Percentiles rank a stretch among this genome's conserved stretches.
phyloP scores from a whole-genome alignment of 2,888 invertebrate species.

The Lottia scabra region DNA sequence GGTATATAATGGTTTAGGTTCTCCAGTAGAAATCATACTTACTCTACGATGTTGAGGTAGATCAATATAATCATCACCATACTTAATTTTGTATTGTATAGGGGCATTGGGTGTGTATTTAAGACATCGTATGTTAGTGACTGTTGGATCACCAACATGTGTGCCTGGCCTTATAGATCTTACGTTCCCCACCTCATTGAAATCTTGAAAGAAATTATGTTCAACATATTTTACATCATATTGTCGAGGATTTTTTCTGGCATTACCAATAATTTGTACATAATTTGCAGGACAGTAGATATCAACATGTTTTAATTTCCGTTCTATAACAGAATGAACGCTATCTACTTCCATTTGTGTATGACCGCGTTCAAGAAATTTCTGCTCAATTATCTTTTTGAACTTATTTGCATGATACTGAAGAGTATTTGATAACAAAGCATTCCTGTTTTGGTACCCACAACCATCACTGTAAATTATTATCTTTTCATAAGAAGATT shows the following conservation, averaged over 20 bases:
- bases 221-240: neutral
- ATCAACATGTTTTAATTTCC: too few relatives aligned
- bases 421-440: too few relatives aligned
- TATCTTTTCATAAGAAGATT: too few relatives aligned
- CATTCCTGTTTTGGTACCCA: too few relatives aligned
- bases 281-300: too few relatives aligned
- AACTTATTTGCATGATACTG: too few relatives aligned
- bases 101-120: neutral
- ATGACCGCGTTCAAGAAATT: too few relatives aligned
- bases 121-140: neutral
- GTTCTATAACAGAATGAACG: too few relatives aligned
- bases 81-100: neutral
- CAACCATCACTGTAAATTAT: too few relatives aligned
- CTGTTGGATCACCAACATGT: neutral
- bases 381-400: too few relatives aligned
- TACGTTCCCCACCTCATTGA: neutral
- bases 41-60: neutral
- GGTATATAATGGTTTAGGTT: neutral
- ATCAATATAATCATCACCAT: neutral
- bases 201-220: neutral
- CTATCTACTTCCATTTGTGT: too few relatives aligned
- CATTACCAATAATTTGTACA: neutral
- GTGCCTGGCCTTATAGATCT: neutral
- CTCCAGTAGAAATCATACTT: too few relatives aligned
- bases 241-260: neutral